A percentile compares a stretch with the other conserved stretches of the same genome.
These are phyloP conservation scores for Meloe dianella DNA, from an alignment of 2,888 invertebrate species.

Conservation along the genomic window DNA sequence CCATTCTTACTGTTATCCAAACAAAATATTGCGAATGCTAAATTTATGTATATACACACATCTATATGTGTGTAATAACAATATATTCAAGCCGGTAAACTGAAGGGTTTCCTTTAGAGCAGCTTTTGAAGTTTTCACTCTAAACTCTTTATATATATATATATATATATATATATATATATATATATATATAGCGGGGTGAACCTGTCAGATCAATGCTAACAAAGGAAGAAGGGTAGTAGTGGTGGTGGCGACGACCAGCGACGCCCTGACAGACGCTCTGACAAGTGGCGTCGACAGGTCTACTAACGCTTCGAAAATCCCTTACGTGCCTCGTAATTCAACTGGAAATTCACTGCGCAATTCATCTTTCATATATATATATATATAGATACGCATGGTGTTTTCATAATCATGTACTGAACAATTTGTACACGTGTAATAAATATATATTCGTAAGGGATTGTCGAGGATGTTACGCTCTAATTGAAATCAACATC, in stretches of 20 bases:
- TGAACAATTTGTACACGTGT: background rate
- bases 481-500: background rate
- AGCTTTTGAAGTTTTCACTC: conserved; percentile 32
- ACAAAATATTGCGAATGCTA: conserved; percentile 34
- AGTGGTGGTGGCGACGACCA: background rate
- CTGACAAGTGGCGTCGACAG: conserved; percentile 40
- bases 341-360: conserved; percentile 35
- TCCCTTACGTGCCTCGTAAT: conserved; percentile 37
- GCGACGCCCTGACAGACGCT: conserved; percentile 38
- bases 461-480: too few species aligned
- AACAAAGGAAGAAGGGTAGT: background rate
- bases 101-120: conserved; percentile 29
- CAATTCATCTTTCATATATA: conserved; percentile 21
- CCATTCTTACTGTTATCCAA: conserved; percentile 24
- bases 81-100: conserved; percentile 32
- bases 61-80: conserved; percentile 19
- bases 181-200: background rate
- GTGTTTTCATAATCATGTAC: background rate
- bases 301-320: conserved; percentile 36
- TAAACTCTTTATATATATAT: conserved; percentile 11
- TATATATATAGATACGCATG: background rate
- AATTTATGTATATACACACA: conserved; percentile 18
- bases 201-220: conserved; percentile 33
- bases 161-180: too few species aligned
- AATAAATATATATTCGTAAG: background rate